A percentile compares a stretch with the other conserved stretches of the same genome.
Conservation (phyloP, 1,140 invertebrate species). For the Brachionus manjavacas region DNA sequence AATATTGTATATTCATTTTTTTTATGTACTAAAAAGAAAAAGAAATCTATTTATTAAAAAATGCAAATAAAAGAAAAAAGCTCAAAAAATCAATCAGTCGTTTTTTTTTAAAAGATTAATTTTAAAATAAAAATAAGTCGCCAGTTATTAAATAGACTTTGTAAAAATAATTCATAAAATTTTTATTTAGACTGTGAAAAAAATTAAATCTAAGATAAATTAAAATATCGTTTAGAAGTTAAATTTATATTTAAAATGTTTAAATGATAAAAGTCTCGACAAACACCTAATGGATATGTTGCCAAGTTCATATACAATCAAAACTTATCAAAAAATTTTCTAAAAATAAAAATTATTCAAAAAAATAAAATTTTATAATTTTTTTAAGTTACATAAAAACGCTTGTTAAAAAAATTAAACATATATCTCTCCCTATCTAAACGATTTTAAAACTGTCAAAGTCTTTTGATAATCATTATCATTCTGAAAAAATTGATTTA, state of each 20-base stretch:
- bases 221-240: not conserved
- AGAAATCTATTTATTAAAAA: too few relatives aligned
- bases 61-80: too few relatives aligned
- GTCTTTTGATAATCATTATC: constrained; percentile 40
- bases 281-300: not conserved
- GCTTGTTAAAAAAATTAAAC: not conserved
- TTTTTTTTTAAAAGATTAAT: too few relatives aligned
- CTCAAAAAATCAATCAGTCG: too few relatives aligned
- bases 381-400: not conserved
- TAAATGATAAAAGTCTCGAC: not conserved
- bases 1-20: too few relatives aligned
- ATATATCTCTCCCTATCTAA: not conserved
- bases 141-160: too few relatives aligned
- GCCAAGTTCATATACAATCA: not conserved
- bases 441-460: constrained; percentile 34
- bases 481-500: constrained; percentile 40
- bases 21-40: too few relatives aligned
- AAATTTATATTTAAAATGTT: not conserved
- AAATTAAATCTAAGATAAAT: not conserved
- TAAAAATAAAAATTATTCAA: not conserved
- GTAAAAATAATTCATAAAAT: not conserved
- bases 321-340: not conserved
- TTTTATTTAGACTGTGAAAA: not conserved
- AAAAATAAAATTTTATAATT: not conserved
- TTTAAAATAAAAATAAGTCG: too few relatives aligned